phyloP scores from a whole-genome alignment of 2,797 vertebrate genomes.

The Morelia viridis region DNA sequence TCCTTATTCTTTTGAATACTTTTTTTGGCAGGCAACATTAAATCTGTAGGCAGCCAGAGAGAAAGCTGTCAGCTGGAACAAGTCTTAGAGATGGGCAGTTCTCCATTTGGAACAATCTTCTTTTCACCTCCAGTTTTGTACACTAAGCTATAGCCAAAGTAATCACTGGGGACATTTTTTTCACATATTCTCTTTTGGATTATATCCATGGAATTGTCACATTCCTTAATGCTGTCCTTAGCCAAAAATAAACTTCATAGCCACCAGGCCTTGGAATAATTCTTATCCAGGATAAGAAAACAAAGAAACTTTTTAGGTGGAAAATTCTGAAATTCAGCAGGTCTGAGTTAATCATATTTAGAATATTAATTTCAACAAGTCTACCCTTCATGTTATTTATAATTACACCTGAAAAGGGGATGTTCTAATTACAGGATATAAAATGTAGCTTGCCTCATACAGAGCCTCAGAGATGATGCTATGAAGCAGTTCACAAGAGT shows the following conservation, averaged over 20 bases:
- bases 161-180: neutral
- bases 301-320: neutral
- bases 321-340: neutral
- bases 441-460: neutral
- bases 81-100: neutral
- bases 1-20: constrained; percentile 19
- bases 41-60: constrained; percentile 9
- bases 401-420: neutral
- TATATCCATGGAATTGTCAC: neutral
- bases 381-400: neutral
- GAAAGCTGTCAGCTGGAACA: constrained; percentile 4
- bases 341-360: neutral
- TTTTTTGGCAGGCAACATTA: constrained; percentile 2
- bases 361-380: neutral
- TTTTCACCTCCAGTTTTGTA: constrained; percentile 21
- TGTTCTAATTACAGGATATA: neutral
- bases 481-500: neutral
- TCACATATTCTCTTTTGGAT: neutral
- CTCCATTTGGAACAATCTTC: accelerated
- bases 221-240: neutral
- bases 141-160: neutral
- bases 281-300: neutral
- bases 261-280: neutral
- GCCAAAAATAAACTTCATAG: neutral
- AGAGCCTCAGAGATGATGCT: neutral